Evolutionary conservation across 2,888 invertebrate species (phyloP).

Genomic region (Machimus rusticus): DNA sequence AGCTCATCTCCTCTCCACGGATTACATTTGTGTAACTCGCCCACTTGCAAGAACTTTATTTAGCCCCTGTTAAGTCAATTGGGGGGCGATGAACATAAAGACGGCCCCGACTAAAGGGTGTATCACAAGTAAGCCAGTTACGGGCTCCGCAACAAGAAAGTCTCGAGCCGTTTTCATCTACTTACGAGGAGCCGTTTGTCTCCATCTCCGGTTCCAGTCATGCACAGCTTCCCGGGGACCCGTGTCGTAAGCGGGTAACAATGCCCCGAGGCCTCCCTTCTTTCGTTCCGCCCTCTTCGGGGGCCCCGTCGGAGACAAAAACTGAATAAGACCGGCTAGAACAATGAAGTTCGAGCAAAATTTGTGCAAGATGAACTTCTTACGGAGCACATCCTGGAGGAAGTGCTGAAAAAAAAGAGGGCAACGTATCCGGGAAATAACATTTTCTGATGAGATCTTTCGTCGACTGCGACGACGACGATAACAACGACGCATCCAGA

Average conservation of each 20-base stretch:
- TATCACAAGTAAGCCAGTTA: neutral
- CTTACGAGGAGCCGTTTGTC: neutral
- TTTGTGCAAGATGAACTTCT: conserved; percentile 31
- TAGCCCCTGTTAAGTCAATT: neutral
- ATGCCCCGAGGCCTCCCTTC: neutral
- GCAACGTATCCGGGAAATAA: conserved; percentile 18
- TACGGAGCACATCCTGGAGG: conserved; percentile 9
- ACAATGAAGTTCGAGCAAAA: conserved; percentile 13
- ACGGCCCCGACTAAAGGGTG: neutral
- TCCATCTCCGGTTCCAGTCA: neutral
- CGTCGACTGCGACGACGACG: neutral
- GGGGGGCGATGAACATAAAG: neutral
- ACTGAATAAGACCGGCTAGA: neutral
- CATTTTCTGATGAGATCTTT: conserved; percentile 22
- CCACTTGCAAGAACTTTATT: neutral
- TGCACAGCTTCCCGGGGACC: neutral
- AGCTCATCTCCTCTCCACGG: neutral
- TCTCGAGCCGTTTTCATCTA: neutral
- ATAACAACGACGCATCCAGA: neutral
- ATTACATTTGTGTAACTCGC: neutral
- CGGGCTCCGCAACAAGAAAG: neutral
- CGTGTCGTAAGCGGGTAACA: neutral
- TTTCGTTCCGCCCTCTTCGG: neutral
- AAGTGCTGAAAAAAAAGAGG: neutral
- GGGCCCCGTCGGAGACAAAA: neutral